Evolutionary conservation across 2,888 invertebrate species (phyloP), one percentile per base, ranked within the genome.

Genomic region (Subacronicta megacephala): DNA sequence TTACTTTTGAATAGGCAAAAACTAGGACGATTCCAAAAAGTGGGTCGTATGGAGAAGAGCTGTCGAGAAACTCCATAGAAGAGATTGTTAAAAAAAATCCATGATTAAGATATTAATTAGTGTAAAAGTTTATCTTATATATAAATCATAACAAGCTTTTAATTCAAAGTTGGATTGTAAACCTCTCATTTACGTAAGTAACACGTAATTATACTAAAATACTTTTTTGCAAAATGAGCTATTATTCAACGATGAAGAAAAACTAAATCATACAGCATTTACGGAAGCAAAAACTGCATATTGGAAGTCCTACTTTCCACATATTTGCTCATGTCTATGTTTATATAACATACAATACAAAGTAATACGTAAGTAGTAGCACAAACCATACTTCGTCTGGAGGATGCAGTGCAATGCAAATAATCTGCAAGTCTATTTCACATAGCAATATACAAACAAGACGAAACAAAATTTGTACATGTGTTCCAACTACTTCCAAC

Each of bases 401-500:
- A 57, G 56, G 66, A 78, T 77, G 70, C 70, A 77, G 59, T 60
- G 68, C 59, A 53, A 55, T 57, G 63, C 70, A 77, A 75, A 77
- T 78, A 77, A 74, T 65, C 70, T 70, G 68, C 70, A 69, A 62
- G 47, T 68, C 38, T 72, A 62, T 60, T 66, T 59, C 65, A 63
- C 62, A 49, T 45, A 62, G 70, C 69, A 73, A 47, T 71, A 62
- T 54, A 69, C 62, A 78, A 78, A 81, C 53, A 75, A 45, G 62
- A 64, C 59, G 41, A 70, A 79, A 60, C 71, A 67, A 77, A 81
- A 81, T 82, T 82, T 82, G 79, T 67, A 77, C 82, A 82, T 67
- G 70, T 81, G 82, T 81, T 70, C 10, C 2, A 26, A 26, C 26
- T 26, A 23, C 23, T 23, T 23, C 42, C 44, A 56, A 59, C 57